These are phyloP conservation scores for Cyanocitta stelleri DNA, from an alignment of 2,113 vertebrate species.

Conservation along the genomic window DNA sequence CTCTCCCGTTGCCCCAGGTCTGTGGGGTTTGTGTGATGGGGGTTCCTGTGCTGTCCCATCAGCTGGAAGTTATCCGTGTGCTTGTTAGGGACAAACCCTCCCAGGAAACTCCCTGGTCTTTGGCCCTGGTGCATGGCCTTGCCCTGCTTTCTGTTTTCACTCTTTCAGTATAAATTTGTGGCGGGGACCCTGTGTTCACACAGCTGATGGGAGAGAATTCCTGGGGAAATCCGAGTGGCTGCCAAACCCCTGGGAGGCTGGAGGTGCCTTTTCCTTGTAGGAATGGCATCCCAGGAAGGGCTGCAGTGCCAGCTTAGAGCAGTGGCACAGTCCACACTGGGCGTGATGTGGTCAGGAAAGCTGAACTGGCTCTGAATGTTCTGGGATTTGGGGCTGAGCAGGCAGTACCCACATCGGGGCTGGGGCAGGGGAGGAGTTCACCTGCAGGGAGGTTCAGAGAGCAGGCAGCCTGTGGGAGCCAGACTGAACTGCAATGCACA, in stretches of 20 bases:
- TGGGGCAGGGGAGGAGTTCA: fast-evolving
- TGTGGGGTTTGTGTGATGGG: background rate
- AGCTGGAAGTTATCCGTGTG: fast-evolving
- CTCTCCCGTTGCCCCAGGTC: background rate
- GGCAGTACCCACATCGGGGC: background rate
- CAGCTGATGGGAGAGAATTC: fast-evolving
- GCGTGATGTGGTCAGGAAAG: fast-evolving
- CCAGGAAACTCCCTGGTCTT: background rate
- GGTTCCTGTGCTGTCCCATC: background rate
- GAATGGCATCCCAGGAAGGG: background rate
- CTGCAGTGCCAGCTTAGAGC: too few species aligned
- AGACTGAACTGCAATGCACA: fast-evolving
- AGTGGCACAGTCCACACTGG: fast-evolving
- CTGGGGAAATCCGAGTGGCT: background rate
- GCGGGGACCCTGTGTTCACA: fast-evolving
- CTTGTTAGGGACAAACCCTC: background rate
- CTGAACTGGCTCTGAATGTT: fast-evolving
- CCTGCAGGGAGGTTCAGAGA: background rate
- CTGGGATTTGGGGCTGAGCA: background rate
- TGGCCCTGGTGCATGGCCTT: background rate
- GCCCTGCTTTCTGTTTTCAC: background rate
- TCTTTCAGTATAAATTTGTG: background rate
- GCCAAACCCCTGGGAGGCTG: background rate
- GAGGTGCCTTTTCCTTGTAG: background rate
- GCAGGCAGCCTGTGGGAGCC: fast-evolving